phyloP scores from a whole-genome alignment of 2,888 invertebrate species.

The Drosophila barbarae region DNA sequence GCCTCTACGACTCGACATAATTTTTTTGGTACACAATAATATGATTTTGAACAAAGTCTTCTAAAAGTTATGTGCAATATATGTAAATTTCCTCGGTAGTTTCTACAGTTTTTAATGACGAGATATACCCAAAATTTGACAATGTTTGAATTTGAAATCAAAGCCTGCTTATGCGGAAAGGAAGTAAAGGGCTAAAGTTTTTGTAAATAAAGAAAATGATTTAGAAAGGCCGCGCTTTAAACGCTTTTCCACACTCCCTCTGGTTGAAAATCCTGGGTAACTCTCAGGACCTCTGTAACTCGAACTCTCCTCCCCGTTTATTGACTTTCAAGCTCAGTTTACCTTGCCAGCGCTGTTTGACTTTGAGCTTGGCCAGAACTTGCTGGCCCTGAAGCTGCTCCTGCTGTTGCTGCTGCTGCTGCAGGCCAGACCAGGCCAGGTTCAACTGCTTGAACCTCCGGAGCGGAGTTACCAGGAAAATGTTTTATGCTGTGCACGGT shows the following conservation, averaged over 20 bases:
- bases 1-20: not conserved
- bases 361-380: conserved; percentile 55
- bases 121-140: too few relatives aligned
- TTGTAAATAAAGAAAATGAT: not conserved
- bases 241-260: conserved; percentile 12
- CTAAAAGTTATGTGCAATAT: not conserved
- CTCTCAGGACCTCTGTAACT: conserved; percentile 8
- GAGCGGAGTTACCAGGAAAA: conserved; percentile 35
- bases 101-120: not conserved
- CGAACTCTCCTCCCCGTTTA: conserved; percentile 14
- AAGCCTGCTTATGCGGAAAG: not conserved
- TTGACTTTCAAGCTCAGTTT: conserved; percentile 50
- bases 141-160: not conserved
- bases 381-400: conserved; percentile 28
- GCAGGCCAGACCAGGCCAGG: conserved; percentile 14
- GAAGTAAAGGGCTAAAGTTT: not conserved
- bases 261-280: not conserved
- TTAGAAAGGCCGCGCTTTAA: conserved; percentile 7
- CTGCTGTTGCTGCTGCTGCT: conserved; percentile 21
- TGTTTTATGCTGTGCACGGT: conserved; percentile 74
- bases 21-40: not conserved
- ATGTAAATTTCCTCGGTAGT: not conserved
- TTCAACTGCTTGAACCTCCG: conserved; percentile 13
- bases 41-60: not conserved
- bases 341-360: conserved; percentile 57